A percentile compares a stretch with the other conserved stretches of the same genome.
Conservation (phyloP, 2,797 vertebrate genomes). For the Bucorvus abyssinicus region DNA sequence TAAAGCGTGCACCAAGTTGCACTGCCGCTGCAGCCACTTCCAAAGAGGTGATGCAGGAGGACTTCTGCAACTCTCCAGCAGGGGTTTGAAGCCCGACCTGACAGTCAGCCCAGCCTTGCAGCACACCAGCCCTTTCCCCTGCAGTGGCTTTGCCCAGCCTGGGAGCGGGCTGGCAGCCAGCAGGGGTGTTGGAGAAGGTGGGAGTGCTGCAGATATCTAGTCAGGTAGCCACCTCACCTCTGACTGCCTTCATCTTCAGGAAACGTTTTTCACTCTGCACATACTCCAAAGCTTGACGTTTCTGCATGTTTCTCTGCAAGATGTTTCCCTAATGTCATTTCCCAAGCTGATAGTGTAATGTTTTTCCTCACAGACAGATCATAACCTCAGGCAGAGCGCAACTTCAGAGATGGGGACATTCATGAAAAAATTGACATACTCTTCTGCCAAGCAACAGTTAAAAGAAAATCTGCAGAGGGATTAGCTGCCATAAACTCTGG, state of each 20-base stretch:
- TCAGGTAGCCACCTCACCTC: neutral
- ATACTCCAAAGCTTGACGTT: neutral
- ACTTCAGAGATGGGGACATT: neutral
- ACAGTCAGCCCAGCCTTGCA: neutral
- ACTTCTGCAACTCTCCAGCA: neutral
- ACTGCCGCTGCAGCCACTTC: neutral
- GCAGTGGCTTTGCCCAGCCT: neutral
- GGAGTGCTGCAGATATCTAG: neutral
- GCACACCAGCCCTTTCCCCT: neutral
- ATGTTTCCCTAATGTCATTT: neutral
- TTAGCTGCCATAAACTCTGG: slow-evolving; percentile 55
- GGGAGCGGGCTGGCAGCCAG: neutral
- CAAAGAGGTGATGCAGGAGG: neutral
- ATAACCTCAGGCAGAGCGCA: neutral
- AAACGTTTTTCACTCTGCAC: neutral
- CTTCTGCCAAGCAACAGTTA: slow-evolving; percentile 62
- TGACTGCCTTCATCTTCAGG: neutral
- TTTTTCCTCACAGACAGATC: slow-evolving; percentile 37
- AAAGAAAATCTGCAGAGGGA: slow-evolving; percentile 68
- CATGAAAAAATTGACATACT: slow-evolving; percentile 24
- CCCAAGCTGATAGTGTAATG: neutral
- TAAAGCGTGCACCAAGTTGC: neutral
- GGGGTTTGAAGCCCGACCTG: neutral
- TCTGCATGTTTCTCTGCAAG: neutral
- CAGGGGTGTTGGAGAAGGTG: neutral